A percentile compares a stretch with the other conserved stretches of the same genome.
Evolutionary conservation across 2,888 invertebrate genomes (phyloP).

Genomic region (Xiphydria camelus): DNA sequence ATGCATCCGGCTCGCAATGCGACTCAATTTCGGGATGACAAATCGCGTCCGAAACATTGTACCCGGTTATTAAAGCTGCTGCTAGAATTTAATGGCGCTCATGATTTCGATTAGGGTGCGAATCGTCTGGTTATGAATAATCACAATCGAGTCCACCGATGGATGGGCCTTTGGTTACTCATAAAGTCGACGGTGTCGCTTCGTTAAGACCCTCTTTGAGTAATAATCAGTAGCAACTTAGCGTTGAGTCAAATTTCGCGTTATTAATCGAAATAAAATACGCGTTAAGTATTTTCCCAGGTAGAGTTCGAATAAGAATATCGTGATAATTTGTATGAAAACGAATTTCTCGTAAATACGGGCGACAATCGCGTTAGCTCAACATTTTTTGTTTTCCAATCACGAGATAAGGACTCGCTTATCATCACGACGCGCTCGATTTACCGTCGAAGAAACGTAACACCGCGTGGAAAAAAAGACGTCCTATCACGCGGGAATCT

Average conservation of each 20-base stretch:
- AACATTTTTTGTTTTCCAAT: too few species aligned
- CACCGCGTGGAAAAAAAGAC: neutral
- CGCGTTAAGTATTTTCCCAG: too few species aligned
- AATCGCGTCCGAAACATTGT: slow-evolving; percentile 39
- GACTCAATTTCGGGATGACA: slow-evolving; percentile 50
- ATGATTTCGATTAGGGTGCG: slow-evolving; percentile 41
- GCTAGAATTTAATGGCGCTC: slow-evolving; percentile 45
- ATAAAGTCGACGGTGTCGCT: slow-evolving; percentile 10
- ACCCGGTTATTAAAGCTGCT: slow-evolving; percentile 46
- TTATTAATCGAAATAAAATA: too few species aligned
- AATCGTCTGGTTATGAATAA: slow-evolving; percentile 40
- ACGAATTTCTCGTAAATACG: too few species aligned
- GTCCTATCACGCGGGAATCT: slow-evolving; percentile 22
- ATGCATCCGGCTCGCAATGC: slow-evolving; percentile 23
- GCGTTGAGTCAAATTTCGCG: too few species aligned
- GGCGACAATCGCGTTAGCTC: too few species aligned
- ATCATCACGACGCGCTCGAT: too few species aligned
- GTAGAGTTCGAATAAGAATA: too few species aligned
- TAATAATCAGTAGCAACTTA: too few species aligned
- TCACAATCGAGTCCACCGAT: too few species aligned
- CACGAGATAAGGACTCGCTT: too few species aligned
- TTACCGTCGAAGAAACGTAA: neutral
- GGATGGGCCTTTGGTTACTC: slow-evolving; percentile 1
- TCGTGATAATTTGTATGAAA: too few species aligned
- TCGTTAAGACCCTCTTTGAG: slow-evolving; percentile 2